Conservation (phyloP, 2,888 invertebrate genomes). For the Tinea trinotella region DNA sequence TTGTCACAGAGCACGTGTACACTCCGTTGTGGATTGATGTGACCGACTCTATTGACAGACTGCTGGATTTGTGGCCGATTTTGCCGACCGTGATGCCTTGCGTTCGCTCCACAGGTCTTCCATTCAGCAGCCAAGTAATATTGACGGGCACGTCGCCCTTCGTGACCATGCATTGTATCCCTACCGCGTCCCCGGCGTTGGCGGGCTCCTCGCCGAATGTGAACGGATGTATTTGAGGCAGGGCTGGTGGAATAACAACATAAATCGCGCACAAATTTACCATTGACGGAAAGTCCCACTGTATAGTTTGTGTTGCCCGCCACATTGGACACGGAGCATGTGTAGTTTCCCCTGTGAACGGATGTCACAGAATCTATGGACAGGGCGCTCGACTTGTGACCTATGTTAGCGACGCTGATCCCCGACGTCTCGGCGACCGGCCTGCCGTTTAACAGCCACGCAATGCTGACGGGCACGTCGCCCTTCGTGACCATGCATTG, state of each 20-base stretch:
- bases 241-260: constrained; percentile 66
- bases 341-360: constrained; percentile 81
- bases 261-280: constrained; percentile 54
- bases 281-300: constrained; percentile 79
- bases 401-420: constrained; percentile 72
- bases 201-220: constrained; percentile 83
- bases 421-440: constrained; percentile 68
- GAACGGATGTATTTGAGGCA: constrained; percentile 84
- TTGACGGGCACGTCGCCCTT: constrained; percentile 86
- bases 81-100: constrained; percentile 71
- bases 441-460: constrained; percentile 81
- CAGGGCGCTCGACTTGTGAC: constrained; percentile 77
- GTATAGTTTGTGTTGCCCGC: constrained; percentile 79
- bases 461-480: constrained; percentile 82
- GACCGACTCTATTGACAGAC: constrained; percentile 81
- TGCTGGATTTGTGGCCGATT: constrained; percentile 76
- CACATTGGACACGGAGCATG: constrained; percentile 78
- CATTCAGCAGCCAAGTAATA: constrained; percentile 83
- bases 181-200: constrained; percentile 83
- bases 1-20: constrained; percentile 80
- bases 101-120: constrained; percentile 65
- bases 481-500: constrained; percentile 85
- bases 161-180: constrained; percentile 81
- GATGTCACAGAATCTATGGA: constrained; percentile 82
- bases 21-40: constrained; percentile 81